A percentile compares a stretch with the other conserved stretches of the same genome.
Evolutionary conservation across 2,888 invertebrate genomes (phyloP).

Genomic region (Malthinus seriepunctatus): DNA sequence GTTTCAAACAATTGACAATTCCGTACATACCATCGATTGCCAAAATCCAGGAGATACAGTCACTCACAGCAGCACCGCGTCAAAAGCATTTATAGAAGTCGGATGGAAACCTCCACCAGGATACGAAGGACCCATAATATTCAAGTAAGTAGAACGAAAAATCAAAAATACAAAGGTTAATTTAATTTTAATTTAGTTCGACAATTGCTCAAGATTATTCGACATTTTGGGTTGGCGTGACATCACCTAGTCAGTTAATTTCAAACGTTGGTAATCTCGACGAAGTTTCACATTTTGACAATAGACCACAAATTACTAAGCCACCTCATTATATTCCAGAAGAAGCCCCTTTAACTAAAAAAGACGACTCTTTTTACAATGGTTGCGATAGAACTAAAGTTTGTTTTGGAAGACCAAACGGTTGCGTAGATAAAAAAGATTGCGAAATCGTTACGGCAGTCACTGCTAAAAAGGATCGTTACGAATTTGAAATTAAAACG

Average conservation of each 20-base stretch:
- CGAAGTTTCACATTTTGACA: constrained; percentile 10
- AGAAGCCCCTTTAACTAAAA: constrained; percentile 41
- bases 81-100: constrained; percentile 68
- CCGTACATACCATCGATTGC: constrained; percentile 67
- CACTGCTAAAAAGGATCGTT: constrained; percentile 59
- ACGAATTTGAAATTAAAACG: constrained; percentile 68
- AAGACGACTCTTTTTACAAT: constrained; percentile 70
- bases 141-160: constrained; percentile 69
- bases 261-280: constrained; percentile 45
- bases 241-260: constrained; percentile 71
- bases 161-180: neutral
- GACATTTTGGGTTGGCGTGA: constrained; percentile 79
- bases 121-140: constrained; percentile 75
- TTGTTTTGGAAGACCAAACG: constrained; percentile 78
- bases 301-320: constrained; percentile 48
- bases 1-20: constrained; percentile 58
- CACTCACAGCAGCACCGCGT: constrained; percentile 69
- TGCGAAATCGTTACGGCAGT: constrained; percentile 73
- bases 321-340: constrained; percentile 53
- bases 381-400: constrained; percentile 70
- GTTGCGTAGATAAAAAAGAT: constrained; percentile 62
- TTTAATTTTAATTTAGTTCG: constrained; percentile 61
- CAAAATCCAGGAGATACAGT: constrained; percentile 68
- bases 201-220: constrained; percentile 78
- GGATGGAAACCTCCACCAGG: constrained; percentile 77